Evolutionary conservation across 2,797 vertebrate genomes (phyloP), one percentile per base, ranked within the genome.

Genomic region (Gambusia yucatana): DNA sequence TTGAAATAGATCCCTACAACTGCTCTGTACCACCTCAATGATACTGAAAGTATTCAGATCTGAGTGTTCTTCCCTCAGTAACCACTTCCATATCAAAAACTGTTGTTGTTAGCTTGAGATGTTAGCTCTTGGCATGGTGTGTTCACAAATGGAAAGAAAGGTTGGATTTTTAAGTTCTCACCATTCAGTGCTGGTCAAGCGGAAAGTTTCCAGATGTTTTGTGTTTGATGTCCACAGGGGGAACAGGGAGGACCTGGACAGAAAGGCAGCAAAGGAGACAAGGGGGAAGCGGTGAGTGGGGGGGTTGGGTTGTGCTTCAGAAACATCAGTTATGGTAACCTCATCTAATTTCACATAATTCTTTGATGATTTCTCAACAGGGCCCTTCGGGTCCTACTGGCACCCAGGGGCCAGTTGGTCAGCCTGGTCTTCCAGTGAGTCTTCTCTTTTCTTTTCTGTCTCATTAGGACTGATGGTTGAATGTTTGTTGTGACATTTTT

Each of bases 231-330:
- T 86, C 94, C 88, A 76, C 93, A 99, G 98, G 98, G 98, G 83
- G 98, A 99, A 93, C 97, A 97, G 30, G 98, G 98, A 84, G 97
- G 97, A 87, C 95, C 98, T 0, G 98, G 98, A 36, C 98, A 99
- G 90, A 99, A 99, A 92, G 98, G 98, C 61, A 98, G 97, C 92
- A 99, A 99, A 95, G 98, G 97, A 74, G 97, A 98, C 94, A 99
- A 99, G 94, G 98, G 98, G 88, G 98, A 99, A 95, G 93, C 94
- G 0, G 98, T 99, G 84, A 97, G 98, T 97, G 16, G 78, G 9
- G 9, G 33, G 82, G 20, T 52, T 30, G 17, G 2, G 28, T 59
- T 47, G 30, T 20, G 41, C 52, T 39, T 63, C 30, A 73, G 6
- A 22, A 47, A 59, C 30, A 30, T 30, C 43, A 77, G 3, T 33